A percentile compares a stretch with the other conserved stretches of the same genome.
phyloP scores from a whole-genome alignment of 2,888 invertebrate species.

The Tachina fera region DNA sequence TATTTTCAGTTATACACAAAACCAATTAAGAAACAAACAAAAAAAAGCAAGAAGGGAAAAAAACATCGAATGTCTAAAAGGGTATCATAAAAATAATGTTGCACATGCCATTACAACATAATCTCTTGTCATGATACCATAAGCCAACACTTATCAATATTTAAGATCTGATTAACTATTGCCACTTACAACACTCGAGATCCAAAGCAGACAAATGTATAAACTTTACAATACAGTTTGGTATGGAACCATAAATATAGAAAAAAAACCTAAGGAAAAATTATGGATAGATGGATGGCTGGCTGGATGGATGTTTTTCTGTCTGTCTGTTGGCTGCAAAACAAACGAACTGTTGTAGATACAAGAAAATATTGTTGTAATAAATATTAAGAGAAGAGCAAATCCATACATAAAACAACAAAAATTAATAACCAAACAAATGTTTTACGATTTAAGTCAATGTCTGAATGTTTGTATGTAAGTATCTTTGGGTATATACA shows the following conservation, averaged over 20 bases:
- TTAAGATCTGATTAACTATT: slow-evolving; percentile 72
- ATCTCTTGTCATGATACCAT: slow-evolving; percentile 72
- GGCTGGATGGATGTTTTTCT: slow-evolving; percentile 18
- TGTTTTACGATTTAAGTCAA: slow-evolving; percentile 65
- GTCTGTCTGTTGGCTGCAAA: background rate
- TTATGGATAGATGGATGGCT: slow-evolving; percentile 17
- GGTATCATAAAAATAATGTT: slow-evolving; percentile 67
- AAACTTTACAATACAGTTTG: slow-evolving; percentile 30
- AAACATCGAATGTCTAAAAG: slow-evolving; percentile 32
- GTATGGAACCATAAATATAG: slow-evolving; percentile 32
- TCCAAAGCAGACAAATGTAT: slow-evolving; percentile 33
- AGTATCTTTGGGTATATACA: slow-evolving; percentile 15
- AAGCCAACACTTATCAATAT: slow-evolving; percentile 72
- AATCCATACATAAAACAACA: slow-evolving; percentile 66
- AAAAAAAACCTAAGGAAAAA: slow-evolving; percentile 20
- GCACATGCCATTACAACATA: slow-evolving; percentile 72
- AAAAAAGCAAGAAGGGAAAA: background rate
- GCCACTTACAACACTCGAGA: slow-evolving; percentile 67
- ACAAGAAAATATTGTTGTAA: slow-evolving; percentile 32
- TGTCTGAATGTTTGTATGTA: slow-evolving; percentile 27
- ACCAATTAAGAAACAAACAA: slow-evolving; percentile 15
- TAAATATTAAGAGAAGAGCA: slow-evolving; percentile 52
- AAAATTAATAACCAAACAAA: slow-evolving; percentile 70
- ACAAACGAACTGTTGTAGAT: slow-evolving; percentile 14
- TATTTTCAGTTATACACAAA: slow-evolving; percentile 25